Base-by-base conservation (phyloP, 2,113 vertebrate species). In the Collichthys lucidus region DNA sequence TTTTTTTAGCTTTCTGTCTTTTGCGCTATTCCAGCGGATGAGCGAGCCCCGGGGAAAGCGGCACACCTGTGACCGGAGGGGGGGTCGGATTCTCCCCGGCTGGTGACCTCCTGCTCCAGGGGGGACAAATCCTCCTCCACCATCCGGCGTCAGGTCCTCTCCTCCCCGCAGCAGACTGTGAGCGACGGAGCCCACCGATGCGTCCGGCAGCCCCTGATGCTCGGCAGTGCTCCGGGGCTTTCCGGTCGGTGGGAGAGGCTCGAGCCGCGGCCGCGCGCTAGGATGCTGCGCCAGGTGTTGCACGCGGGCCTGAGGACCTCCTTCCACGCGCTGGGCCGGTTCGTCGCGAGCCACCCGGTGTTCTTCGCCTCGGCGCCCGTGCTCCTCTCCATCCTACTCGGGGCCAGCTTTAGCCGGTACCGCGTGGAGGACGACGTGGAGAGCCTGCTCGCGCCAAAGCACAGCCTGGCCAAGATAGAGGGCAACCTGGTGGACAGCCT, bases 381-480 rank as follows among this genome's bases (percentile, higher is more conserved):
- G 91, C 96, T 99, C 62, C 94, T 99, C 83, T 97, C 98, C 91
- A 96, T 99, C 92, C 96, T 99, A 91, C 96, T 99, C 74, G 98
- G 98, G 75, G 96, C 98, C 93, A 99, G 98, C 93, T 98, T 99
- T 95, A 99, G 98, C 91, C 95, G 97, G 86, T 99, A 99, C 94
- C 97, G 96, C 92, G 95, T 98, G 83, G 97, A 99, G 91, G 97
- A 97, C 84, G 96, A 96, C 93, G 97, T 98, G 92, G 97, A 97
- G 92, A 95, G 95, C 92, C 96, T 99, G 94, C 95, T 99, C 72
- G 97, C 97, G 65, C 98, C 97, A 85, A 97, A 98, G 64, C 98
- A 99, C 96, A 99, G 98, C 93, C 93, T 99, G 90, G 98, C 98
- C 68, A 98, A 98, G 95, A 99, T 99, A 61, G 98, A 99, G 94